Conservation (phyloP, 2,888 invertebrate genomes). For the Agrilus mali region DNA sequence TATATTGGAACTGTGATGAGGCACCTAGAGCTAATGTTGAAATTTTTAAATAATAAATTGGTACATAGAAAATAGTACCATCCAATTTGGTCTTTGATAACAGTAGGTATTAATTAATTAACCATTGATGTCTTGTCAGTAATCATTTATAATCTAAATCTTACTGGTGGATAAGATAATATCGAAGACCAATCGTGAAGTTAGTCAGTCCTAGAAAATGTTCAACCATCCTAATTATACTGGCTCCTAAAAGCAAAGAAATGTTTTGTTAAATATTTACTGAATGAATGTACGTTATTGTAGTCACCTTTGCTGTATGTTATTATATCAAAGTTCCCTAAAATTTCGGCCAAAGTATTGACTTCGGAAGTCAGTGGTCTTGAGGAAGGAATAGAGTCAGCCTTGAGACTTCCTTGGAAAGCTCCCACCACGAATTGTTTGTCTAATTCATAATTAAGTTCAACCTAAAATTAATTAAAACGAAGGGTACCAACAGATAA, state of each 20-base stretch:
- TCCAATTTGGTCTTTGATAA: too few species aligned
- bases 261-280: too few species aligned
- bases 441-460: background rate
- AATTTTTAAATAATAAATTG: too few species aligned
- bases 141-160: too few species aligned
- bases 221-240: background rate
- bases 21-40: too few species aligned
- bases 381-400: too few species aligned
- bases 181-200: background rate
- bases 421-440: background rate
- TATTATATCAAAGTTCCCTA: background rate
- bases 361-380: background rate
- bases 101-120: too few species aligned
- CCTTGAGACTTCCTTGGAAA: too few species aligned
- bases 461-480: background rate
- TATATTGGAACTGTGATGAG: too few species aligned
- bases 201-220: background rate
- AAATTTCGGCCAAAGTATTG: background rate
- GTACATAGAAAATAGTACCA: too few species aligned
- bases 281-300: background rate
- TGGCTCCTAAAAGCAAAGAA: background rate
- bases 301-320: background rate
- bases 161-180: background rate
- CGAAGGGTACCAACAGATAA: too few species aligned
- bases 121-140: too few species aligned